A percentile compares a stretch with the other conserved stretches of the same genome.
phyloP scores from a whole-genome alignment of 2,888 invertebrate genomes.

The Incurvaria masculella region DNA sequence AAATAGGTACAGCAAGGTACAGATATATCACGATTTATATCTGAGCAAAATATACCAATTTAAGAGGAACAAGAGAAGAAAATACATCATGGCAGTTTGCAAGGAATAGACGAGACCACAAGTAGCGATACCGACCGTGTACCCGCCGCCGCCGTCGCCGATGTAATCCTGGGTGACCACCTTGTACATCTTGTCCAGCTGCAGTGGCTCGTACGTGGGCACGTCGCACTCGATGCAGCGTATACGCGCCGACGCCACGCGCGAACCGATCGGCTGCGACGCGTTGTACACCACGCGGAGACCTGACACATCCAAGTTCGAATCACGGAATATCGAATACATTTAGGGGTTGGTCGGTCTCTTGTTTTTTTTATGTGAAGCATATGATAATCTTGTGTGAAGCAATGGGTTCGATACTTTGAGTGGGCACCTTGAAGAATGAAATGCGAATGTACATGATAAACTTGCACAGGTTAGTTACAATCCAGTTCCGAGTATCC shows the following conservation, averaged over 20 bases:
- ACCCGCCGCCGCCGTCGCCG: conserved; percentile 69
- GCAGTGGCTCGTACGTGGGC: conserved; percentile 61
- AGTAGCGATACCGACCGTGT: conserved; percentile 31
- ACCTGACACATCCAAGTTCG: conserved; percentile 45
- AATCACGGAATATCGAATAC: too few species aligned
- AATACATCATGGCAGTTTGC: background rate
- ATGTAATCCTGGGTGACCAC: conserved; percentile 61
- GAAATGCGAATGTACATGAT: too few species aligned
- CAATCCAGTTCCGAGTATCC: too few species aligned
- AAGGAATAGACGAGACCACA: background rate
- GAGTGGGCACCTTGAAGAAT: too few species aligned
- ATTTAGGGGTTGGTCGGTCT: too few species aligned
- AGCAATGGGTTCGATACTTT: too few species aligned
- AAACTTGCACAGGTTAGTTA: too few species aligned
- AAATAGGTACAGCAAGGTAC: too few species aligned
- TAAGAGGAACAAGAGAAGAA: background rate
- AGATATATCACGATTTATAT: too few species aligned
- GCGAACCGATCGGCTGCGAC: conserved; percentile 51
- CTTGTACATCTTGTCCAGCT: conserved; percentile 55
- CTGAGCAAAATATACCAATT: background rate
- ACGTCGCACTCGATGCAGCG: conserved; percentile 63
- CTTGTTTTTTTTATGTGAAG: too few species aligned
- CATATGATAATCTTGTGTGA: too few species aligned
- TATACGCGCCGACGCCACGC: conserved; percentile 53
- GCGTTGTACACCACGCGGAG: conserved; percentile 61